These are phyloP conservation scores for Amphiprion ocellaris DNA, from an alignment of 2,113 vertebrate genomes.

Conservation along the genomic window DNA sequence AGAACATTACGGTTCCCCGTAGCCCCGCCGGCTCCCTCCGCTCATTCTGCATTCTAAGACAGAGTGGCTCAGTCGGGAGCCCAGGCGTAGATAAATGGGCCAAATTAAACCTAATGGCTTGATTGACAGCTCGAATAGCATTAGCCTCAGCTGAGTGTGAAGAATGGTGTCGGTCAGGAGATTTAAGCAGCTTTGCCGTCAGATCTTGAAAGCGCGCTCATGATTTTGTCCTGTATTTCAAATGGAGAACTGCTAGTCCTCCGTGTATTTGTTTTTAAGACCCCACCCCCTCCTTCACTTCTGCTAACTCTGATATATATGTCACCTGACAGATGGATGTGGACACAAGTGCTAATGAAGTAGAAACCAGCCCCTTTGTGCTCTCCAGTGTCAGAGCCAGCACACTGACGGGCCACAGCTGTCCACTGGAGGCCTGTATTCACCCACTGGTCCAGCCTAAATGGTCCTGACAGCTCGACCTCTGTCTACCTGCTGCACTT, in stretches of 20 bases:
- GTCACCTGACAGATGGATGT: constrained; percentile 76
- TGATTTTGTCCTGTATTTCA: constrained; percentile 58
- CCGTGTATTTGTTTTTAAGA: not conserved
- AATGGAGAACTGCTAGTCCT: constrained; percentile 17
- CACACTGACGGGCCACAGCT: constrained; percentile 71
- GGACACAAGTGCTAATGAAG: constrained; percentile 76
- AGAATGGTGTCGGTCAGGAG: constrained; percentile 55
- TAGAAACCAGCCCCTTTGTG: constrained; percentile 68
- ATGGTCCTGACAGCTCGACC: constrained; percentile 58
- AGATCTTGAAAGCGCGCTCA: constrained; percentile 37
- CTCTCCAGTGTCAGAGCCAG: constrained; percentile 51
- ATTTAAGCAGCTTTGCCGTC: constrained; percentile 49
- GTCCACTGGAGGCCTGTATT: constrained; percentile 57
- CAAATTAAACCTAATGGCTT: constrained; percentile 80
- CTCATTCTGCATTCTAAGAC: constrained; percentile 67
- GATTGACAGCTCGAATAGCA: constrained; percentile 74
- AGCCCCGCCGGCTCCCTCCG: constrained; percentile 23
- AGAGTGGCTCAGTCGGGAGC: constrained; percentile 58
- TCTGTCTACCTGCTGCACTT: constrained; percentile 50
- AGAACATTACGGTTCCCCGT: constrained; percentile 30
- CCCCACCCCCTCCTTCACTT: not conserved
- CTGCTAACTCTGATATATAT: constrained; percentile 52
- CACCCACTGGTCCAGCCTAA: constrained; percentile 43
- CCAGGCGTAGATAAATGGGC: constrained; percentile 71
- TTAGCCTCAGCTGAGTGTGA: constrained; percentile 62